Evolutionary conservation across 2,113 vertebrate species (phyloP), one percentile per base, ranked within the genome.

Genomic region (Lepus americanus): DNA sequence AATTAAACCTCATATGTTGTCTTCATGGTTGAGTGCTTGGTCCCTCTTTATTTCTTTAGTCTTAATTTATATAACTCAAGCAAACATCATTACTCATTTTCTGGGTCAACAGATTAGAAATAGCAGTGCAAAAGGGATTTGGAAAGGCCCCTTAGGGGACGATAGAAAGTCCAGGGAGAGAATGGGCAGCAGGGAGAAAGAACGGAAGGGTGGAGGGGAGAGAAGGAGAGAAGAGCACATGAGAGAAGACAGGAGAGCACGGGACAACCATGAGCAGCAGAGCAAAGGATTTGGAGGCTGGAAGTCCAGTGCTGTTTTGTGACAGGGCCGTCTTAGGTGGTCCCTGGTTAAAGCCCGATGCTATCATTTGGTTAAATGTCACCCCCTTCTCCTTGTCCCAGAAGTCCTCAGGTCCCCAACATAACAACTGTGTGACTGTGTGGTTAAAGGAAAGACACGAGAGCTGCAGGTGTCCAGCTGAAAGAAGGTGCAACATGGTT

Each of bases 401-500:
- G 4, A 17, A 8, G 23, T 89, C 39, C 86, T 70, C 82, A 31
- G 86, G 8, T 83, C 44, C 36, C 55, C n/a, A 9, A 0, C 44
- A 29, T 20, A 31, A 22, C 12, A 19, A 9, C 29, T 19, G 19
- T 6, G 19, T 59, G 4, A 14, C 7, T 0, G 3, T 59, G 63
- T 27, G 63, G 53, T 22, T 49, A 59, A 89, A 1, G 33, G 13
- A 44, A 67, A 27, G 59, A 9, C 5, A 0, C 23, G 6, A 11
- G 49, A 51, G 16, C 36, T 9, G 6, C n/a, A 12, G 8, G 2
- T 36, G 23, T 77, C 23, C 19, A 59, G 12, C 31, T 23, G 44
- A 10, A 33, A 55, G 59, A 39, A 33, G 8, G 4, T 1, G 1
- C 51, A 17, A 4, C 0, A 4, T 5, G 51, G 25, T 8, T 16